phyloP scores from a whole-genome alignment of 2,888 invertebrate genomes.

The Clostera curtula region DNA sequence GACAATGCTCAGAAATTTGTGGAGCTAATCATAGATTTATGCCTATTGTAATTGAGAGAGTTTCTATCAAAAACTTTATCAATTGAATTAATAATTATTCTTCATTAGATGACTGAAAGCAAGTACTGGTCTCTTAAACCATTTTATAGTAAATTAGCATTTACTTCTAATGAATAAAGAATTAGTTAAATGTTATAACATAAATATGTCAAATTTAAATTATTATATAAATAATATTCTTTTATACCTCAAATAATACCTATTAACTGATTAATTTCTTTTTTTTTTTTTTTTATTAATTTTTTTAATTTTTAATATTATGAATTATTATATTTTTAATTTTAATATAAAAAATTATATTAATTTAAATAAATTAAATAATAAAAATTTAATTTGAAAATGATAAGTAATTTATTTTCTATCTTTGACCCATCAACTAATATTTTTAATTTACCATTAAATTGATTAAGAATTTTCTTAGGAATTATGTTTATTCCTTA shows the following conservation, averaged over 20 bases:
- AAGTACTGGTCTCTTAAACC: conserved; percentile 83
- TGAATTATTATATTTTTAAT: conserved; percentile 67
- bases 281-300: conserved; percentile 49
- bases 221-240: conserved; percentile 75
- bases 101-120: conserved; percentile 80
- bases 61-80: conserved; percentile 70
- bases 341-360: conserved; percentile 31
- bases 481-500: conserved; percentile 67
- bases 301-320: conserved; percentile 66
- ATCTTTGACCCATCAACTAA: conserved; percentile 78
- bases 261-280: conserved; percentile 69
- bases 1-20: conserved; percentile 89
- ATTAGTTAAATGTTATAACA: conserved; percentile 69
- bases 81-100: conserved; percentile 72
- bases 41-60: conserved; percentile 80
- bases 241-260: conserved; percentile 82
- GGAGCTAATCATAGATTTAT: conserved; percentile 88
- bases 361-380: conserved; percentile 32
- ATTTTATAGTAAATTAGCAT: conserved; percentile 76
- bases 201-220: conserved; percentile 81
- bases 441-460: conserved; percentile 66
- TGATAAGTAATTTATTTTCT: conserved; percentile 81
- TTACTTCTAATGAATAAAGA: conserved; percentile 79
- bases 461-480: conserved; percentile 75
- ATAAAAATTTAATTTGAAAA: conserved; percentile 65